Evolutionary conservation across 2,888 invertebrate genomes (phyloP), one percentile per base, ranked within the genome.

Genomic region (Nomada lathburiana): DNA sequence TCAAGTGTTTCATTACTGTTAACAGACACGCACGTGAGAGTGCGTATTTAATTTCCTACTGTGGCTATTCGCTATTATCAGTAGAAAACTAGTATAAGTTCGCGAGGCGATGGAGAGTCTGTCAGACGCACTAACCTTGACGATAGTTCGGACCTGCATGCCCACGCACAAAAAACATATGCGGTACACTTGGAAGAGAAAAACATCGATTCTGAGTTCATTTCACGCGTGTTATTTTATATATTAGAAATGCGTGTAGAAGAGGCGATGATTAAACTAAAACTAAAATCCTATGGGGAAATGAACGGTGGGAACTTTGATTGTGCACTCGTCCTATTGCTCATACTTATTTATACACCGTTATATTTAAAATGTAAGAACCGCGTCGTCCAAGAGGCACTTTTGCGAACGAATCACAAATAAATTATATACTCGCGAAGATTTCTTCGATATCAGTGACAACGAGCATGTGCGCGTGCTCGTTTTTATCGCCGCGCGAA

Each of bases 331-430:
- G 90, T 90, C 94, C 93, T 94, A 91, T 93, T 94, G 93, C 93
- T 93, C 94, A 94, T 94, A 94, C 94, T 94, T 94, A 94, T 94
- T 94, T 93, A 94, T 94, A 94, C 92, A 92, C 92, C 92, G 93
- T 93, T 94, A 94, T 93, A 94, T 94, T 94, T 94, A 93, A 94
- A 94, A 93, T 93, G 92, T 93, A 92, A 92, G 91, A 91, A 90
- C 16, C 86, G 91, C 82, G 84, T 86, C 83, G 88, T 86, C 81
- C 72, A 73, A 74, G 65, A 70, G 70, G 26, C 70, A 73, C 68
- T 63, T 67, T 57, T 72, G 36, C 59, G 60, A 57, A 50, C 71
- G 72, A 20, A 63, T 73, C 59, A 62, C 71, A 67, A 65, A 64
- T 68, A 73, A 76, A 76, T 84, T 69, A 76, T 69, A 79, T 79